Evolutionary conservation across 2,888 invertebrate species (phyloP).

Genomic region (Tortrix viridana): DNA sequence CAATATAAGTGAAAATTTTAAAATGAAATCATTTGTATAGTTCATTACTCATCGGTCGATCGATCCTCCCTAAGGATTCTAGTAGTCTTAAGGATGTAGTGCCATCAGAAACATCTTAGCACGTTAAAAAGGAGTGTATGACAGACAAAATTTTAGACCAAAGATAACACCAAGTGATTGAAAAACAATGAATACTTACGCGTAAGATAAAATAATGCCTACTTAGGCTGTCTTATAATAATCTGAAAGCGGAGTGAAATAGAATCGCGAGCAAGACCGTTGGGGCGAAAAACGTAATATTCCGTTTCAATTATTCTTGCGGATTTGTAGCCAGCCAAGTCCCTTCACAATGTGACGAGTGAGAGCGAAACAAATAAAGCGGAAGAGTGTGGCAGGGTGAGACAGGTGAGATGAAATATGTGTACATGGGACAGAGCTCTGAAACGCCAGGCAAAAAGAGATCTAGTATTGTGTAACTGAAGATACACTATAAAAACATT

Average conservation of each 20-base stretch:
- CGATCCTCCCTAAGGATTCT: no score
- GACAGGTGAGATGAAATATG: conserved; percentile 12
- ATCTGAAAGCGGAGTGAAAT: conserved; percentile 28
- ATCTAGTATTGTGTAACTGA: no score
- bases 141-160: no score
- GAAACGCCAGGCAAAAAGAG: neutral
- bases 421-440: conserved; percentile 8
- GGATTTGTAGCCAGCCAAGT: conserved; percentile 53
- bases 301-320: conserved; percentile 62
- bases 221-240: conserved; percentile 10
- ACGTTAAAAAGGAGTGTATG: no score
- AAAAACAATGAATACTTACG: neutral
- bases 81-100: no score
- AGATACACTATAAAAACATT: no score
- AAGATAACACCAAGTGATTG: no score
- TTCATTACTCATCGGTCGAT: no score
- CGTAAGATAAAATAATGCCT: conserved; percentile 5
- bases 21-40: no score
- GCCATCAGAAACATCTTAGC: no score
- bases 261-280: conserved; percentile 44
- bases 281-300: conserved; percentile 55
- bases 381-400: conserved; percentile 35
- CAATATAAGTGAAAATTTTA: no score
- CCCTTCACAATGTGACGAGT: conserved; percentile 49
- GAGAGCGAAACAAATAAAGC: conserved; percentile 51